Percentiles rank a stretch among this genome's conserved stretches.
These are phyloP conservation scores for Squalus acanthias DNA, from an alignment of 2,797 vertebrate species.

Conservation along the genomic window DNA sequence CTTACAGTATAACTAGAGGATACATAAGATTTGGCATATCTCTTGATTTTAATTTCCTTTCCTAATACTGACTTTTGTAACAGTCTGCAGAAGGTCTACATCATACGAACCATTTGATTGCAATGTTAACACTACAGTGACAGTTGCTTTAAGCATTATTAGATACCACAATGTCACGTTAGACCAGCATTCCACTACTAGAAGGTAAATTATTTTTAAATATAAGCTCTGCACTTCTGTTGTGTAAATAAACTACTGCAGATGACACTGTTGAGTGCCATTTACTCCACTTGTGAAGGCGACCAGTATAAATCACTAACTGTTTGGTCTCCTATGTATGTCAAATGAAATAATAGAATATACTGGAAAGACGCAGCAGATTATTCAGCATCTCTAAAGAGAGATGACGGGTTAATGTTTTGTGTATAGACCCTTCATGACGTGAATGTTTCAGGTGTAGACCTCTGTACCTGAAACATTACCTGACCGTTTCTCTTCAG, in stretches of 20 bases:
- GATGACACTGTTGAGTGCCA: not conserved
- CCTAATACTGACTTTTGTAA: not conserved
- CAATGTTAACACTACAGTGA: not conserved
- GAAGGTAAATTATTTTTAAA: not conserved
- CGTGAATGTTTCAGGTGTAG: not conserved
- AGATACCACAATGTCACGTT: not conserved
- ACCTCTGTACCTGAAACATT: not conserved
- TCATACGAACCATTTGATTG: not conserved
- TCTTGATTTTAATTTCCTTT: not conserved
- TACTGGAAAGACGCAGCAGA: not conserved
- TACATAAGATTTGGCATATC: not conserved
- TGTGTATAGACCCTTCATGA: not conserved
- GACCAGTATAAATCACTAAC: not conserved
- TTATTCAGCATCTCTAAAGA: not conserved
- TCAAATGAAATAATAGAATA: not conserved
- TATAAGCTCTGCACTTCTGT: not conserved
- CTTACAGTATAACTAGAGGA: not conserved
- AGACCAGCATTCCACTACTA: not conserved
- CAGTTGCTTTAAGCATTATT: not conserved
- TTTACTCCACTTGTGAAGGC: not conserved
- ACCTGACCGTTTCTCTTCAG: not conserved
- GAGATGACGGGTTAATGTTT: not conserved
- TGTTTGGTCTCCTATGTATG: not conserved
- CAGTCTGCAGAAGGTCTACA: not conserved
- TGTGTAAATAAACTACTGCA: not conserved